Base-by-base conservation (phyloP, 2,113 vertebrate genomes). In the Heptranchias perlo region DNA sequence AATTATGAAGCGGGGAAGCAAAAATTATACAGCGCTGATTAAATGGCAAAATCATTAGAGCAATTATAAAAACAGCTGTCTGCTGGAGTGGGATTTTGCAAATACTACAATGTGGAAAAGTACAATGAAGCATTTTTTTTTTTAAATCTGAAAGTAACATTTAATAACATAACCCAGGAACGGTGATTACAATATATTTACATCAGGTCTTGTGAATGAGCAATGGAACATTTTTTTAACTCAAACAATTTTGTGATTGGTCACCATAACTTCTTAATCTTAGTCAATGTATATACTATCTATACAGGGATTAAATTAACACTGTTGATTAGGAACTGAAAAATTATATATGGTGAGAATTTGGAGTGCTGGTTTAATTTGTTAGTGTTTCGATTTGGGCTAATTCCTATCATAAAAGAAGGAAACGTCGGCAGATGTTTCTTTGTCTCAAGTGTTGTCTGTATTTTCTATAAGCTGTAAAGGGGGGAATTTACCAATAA, bases 41-140 rank as follows among this genome's bases (percentile, higher is more conserved):
- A 69, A 94, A 47, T 94, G 61, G 92, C 8, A n/a, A 94, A 95
- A 52, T 35, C 64, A 69, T 69, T 69, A 69, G 47, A 52, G 73
- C 94, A 95, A 95, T 95, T 95, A 31, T 73, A 35, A 95, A n/a
- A 69, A 69, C 94, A 95, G 94, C 94, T 69, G 65, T 95, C 47
- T 69, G 44, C 65, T 73, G 64, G 64, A 69, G 62, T 52, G 47
- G 39, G 47, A 31, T 25, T n/a, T 28, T 95, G 62, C 62, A 67
- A 94, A 28, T 64, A 10, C 47, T 44, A 64, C 44, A 49, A 10
- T 0, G 10, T 6, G 25, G 65, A 67, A 95, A 69, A 95, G 35
- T 49, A 95, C 65, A 95, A 95, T 16, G 21, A 69, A 52, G 39
- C 92, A 94, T 14, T 69, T 49, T 28, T 5, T 82, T 44, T 21